Conservation (phyloP, 1,140 invertebrate species). For the Globodera ellingtonae region DNA sequence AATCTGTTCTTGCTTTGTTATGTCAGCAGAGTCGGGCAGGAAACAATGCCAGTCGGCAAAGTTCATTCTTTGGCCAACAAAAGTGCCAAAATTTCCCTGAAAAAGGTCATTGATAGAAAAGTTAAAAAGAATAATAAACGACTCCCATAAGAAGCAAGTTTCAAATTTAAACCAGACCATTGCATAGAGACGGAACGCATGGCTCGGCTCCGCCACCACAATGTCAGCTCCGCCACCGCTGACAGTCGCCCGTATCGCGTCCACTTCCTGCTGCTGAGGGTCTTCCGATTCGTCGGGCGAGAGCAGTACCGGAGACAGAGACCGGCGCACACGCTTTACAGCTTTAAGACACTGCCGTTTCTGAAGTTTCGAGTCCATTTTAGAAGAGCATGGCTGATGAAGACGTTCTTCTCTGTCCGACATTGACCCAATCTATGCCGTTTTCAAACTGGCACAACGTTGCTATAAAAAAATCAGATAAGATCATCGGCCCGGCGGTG, state of each 20-base stretch:
- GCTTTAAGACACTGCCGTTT: neutral
- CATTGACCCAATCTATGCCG: neutral
- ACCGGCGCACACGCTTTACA: neutral
- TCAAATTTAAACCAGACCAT: neutral
- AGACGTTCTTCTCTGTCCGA: neutral
- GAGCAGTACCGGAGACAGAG: neutral
- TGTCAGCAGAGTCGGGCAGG: neutral
- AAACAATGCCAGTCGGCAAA: conserved; percentile 32
- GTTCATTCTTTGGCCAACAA: conserved; percentile 34
- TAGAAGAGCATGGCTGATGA: neutral
- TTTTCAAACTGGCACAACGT: no score
- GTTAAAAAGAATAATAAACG: no score
- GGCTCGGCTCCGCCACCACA: neutral
- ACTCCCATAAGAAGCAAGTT: no score
- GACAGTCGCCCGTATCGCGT: neutral
- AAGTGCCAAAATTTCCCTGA: conserved; percentile 37
- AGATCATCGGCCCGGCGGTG: no score
- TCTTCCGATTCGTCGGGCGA: neutral
- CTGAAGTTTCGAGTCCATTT: neutral
- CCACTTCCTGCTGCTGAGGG: no score
- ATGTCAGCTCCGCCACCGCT: neutral
- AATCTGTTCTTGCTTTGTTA: neutral
- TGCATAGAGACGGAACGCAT: neutral
- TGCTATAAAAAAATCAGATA: no score
- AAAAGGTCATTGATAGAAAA: neutral